Percentiles rank a stretch among this genome's conserved stretches.
phyloP scores from a whole-genome alignment of 1,140 invertebrate genomes.

The Drosophila insularis region DNA sequence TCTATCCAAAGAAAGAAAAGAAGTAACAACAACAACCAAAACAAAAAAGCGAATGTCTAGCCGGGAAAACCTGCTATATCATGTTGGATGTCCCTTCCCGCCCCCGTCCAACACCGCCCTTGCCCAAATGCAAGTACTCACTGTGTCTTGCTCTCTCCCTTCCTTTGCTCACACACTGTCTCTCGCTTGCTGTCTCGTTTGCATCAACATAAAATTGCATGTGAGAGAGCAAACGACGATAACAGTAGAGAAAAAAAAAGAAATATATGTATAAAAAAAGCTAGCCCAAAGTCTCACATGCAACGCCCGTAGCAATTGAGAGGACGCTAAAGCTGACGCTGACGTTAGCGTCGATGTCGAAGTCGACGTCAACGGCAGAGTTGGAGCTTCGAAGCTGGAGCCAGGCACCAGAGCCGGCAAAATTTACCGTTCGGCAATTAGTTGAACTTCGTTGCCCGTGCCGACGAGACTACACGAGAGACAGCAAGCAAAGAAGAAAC shows the following conservation, averaged over 20 bases:
- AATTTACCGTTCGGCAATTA: conserved; percentile 66
- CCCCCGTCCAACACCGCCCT: conserved; percentile 2
- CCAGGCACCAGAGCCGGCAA: conserved; percentile 40
- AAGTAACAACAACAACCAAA: background rate
- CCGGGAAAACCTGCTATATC: conserved; percentile 57
- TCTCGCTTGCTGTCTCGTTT: conserved; percentile 1
- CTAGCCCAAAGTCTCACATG: conserved; percentile 48
- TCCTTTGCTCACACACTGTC: background rate
- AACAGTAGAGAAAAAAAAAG: conserved; percentile 54
- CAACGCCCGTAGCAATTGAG: conserved; percentile 57
- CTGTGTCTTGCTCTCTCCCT: background rate
- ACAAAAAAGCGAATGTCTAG: conserved; percentile 50
- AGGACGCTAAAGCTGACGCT: conserved; percentile 25
- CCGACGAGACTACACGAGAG: conserved; percentile 60
- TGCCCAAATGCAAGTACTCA: background rate
- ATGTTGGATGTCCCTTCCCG: background rate
- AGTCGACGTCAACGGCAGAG: conserved; percentile 32
- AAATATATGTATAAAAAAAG: conserved; percentile 36
- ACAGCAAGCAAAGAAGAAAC: conserved; percentile 34
- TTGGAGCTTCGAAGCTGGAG: conserved; percentile 33
- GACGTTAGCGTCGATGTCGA: conserved; percentile 29
- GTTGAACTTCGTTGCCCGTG: conserved; percentile 73
- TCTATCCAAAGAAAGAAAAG: conserved; percentile 1
- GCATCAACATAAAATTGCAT: conserved; percentile 44
- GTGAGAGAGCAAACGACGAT: conserved; percentile 52